Percentiles rank a stretch among this genome's conserved stretches.
These are phyloP conservation scores for Papilio gigon DNA, from an alignment of 2,888 invertebrate species.

Conservation along the genomic window DNA sequence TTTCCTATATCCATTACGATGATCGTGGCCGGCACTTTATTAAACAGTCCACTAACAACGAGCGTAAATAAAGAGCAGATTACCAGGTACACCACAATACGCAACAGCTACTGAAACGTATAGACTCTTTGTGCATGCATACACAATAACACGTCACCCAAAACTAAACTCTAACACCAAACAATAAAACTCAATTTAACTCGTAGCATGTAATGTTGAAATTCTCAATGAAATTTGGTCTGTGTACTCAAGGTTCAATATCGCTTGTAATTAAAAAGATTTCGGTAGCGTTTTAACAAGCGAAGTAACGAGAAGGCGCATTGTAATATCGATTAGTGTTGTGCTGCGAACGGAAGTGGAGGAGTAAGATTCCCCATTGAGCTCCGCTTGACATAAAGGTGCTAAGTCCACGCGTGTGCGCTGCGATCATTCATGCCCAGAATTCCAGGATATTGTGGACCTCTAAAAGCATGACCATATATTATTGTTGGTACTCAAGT, in stretches of 20 bases:
- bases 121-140: neutral
- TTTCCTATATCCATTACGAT: conserved; percentile 3
- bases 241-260: conserved; percentile 14
- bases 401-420: conserved; percentile 61
- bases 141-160: neutral
- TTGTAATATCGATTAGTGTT: conserved; percentile 66
- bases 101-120: conserved; percentile 45
- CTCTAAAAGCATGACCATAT: conserved; percentile 38
- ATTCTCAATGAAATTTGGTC: conserved; percentile 26
- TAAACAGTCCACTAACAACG: conserved; percentile 52
- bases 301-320: conserved; percentile 57
- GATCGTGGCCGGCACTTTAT: conserved; percentile 54
- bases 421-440: conserved; percentile 46
- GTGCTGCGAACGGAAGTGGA: conserved; percentile 67
- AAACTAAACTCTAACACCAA: conserved; percentile 11
- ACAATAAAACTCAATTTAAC: neutral
- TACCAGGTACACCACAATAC: conserved; percentile 56
- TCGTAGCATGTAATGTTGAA: neutral
- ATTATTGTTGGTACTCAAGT: conserved; percentile 33
- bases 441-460: conserved; percentile 47
- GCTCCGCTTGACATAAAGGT: conserved; percentile 57
- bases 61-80: conserved; percentile 59
- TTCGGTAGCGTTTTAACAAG: conserved; percentile 52
- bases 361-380: conserved; percentile 44
- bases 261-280: conserved; percentile 41